Evolutionary conservation across 2,113 vertebrate species (phyloP), one percentile per base, ranked within the genome.

Genomic region (Pogona vitticeps): DNA sequence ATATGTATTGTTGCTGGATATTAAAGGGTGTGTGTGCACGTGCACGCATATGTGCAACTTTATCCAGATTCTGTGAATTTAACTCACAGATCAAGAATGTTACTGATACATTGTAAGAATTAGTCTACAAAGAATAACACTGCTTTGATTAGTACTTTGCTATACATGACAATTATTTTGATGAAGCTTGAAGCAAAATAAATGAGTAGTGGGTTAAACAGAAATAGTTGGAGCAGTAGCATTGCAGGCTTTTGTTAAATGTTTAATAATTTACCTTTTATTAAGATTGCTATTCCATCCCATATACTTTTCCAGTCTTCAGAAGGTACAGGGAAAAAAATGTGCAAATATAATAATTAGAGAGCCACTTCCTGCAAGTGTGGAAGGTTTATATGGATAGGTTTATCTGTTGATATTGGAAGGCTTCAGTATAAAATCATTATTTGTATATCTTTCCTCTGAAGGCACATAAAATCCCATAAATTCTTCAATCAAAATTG

Each of bases 401-500:
- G 21, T 21, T 71, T 75, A 65, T 20, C 86, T 75, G 59, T 84
- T 88, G 58, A 83, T 75, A 26, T 40, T 84, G 79, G 40, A 90
- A 84, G 14, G 18, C 2, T 3, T 88, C 89, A 31, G 65, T 81
- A 68, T 88, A 72, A 86, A 92, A 73, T 84, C 40, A 46, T 52
- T 63, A 91, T 87, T 89, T 85, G 6, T 76, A 3, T 65, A 1
- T 90, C 86, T 93, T 91, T 63, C 73, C 42, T 81, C 9, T 67
- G 71, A 40, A 92, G 72, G 21, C 77, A 85, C 70, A 82, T 75
- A 88, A 91, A 89, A 87, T 91, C 73, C 31, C 68, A 84, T 85
- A 63, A 36, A 23, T 88, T 93, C 90, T 67, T 92, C 46, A 61
- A 0, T 90, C 86, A 92, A 89, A 91, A 92, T 3, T 59, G 17